A percentile compares a stretch with the other conserved stretches of the same genome.
phyloP scores from a whole-genome alignment of 2,888 invertebrate species.

The Meteorus colon region DNA sequence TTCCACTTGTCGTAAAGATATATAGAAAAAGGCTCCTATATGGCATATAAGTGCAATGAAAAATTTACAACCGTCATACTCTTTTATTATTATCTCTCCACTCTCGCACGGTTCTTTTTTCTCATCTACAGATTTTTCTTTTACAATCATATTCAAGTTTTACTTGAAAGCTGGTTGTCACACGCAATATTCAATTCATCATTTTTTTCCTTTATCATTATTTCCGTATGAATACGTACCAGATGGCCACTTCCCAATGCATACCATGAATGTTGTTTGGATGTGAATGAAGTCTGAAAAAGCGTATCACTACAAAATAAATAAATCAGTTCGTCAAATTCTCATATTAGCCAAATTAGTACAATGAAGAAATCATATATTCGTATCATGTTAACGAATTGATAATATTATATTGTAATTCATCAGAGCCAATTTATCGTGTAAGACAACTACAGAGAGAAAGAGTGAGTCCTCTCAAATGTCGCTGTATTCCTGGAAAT shows the following conservation, averaged over 20 bases:
- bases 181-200: neutral
- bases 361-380: neutral
- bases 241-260: too few species aligned
- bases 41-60: constrained; percentile 33
- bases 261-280: too few species aligned
- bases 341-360: too few species aligned
- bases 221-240: too few species aligned
- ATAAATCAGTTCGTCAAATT: too few species aligned
- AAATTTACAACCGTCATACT: constrained; percentile 11
- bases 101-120: neutral
- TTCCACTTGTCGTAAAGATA: constrained; percentile 40
- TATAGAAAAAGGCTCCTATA: constrained; percentile 15
- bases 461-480: neutral
- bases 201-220: neutral
- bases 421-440: neutral
- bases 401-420: neutral
- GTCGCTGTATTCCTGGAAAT: neutral
- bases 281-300: too few species aligned
- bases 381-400: neutral
- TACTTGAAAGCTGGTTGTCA: neutral
- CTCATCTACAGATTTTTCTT: neutral
- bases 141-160: neutral
- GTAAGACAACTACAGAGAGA: neutral
- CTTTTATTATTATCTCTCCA: neutral
- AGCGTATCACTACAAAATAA: too few species aligned